Evolutionary conservation across 2,113 vertebrate species (phyloP).

Genomic region (Gavia stellata): DNA sequence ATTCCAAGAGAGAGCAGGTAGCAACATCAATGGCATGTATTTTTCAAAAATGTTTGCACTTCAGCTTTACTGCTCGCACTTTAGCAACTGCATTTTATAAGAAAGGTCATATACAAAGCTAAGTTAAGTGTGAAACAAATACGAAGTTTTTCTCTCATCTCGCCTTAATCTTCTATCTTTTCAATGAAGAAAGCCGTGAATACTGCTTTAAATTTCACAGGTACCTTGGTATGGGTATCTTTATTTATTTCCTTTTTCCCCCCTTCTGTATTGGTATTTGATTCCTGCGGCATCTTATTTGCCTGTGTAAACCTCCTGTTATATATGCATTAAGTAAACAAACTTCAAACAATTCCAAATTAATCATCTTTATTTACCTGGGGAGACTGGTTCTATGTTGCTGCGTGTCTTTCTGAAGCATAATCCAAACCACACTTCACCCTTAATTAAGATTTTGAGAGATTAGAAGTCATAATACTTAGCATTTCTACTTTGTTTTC

Average conservation of each 20-base stretch:
- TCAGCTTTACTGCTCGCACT: neutral
- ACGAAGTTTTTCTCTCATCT: neutral
- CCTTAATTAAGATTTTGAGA: constrained; percentile 6
- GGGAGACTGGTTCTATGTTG: constrained; percentile 8
- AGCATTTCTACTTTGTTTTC: neutral
- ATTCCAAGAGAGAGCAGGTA: neutral
- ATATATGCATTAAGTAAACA: neutral
- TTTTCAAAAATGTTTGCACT: neutral
- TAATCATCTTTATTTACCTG: constrained; percentile 16
- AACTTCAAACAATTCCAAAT: constrained; percentile 35
- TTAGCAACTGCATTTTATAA: neutral
- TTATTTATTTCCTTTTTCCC: neutral
- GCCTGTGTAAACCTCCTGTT: neutral
- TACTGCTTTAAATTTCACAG: neutral
- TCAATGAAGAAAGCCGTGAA: neutral
- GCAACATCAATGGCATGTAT: neutral
- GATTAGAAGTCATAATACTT: neutral
- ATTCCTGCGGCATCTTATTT: constrained; percentile 15
- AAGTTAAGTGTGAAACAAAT: neutral
- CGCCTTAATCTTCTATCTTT: neutral
- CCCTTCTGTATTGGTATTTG: neutral
- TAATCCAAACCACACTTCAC: neutral
- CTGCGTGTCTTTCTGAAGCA: neutral
- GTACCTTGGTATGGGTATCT: neutral
- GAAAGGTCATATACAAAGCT: neutral